These are phyloP conservation scores for Onychorhynchus coronatus DNA, from an alignment of 2,113 vertebrate genomes.

Conservation along the genomic window DNA sequence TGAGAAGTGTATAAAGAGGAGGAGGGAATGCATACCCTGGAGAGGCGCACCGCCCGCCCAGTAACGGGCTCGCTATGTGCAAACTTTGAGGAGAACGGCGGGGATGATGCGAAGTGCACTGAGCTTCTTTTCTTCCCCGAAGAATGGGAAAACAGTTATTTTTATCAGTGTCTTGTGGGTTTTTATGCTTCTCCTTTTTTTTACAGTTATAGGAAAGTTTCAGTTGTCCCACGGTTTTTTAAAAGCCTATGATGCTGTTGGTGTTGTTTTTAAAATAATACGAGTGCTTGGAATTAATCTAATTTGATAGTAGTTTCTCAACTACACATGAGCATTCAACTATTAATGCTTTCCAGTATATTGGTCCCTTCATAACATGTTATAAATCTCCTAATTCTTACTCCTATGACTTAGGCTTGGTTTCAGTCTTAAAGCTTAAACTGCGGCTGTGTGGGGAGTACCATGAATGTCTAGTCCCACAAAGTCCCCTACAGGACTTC, in stretches of 20 bases:
- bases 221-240: not conserved
- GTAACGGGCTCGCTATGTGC: not conserved
- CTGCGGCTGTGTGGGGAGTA: not conserved
- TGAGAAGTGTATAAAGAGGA: not conserved
- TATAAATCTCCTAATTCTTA: not conserved
- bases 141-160: not conserved
- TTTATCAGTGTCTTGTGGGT: accelerated
- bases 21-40: not conserved
- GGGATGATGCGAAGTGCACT: accelerated
- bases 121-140: accelerated
- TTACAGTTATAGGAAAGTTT: not conserved
- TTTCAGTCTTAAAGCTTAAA: not conserved
- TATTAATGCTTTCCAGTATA: not conserved
- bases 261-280: not conserved
- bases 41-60: not conserved
- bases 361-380: accelerated
- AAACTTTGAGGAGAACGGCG: accelerated
- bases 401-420: not conserved
- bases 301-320: not conserved
- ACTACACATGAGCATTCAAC: accelerated
- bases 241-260: not conserved
- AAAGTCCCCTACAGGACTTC: not conserved
- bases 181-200: not conserved
- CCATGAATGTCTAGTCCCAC: not conserved
- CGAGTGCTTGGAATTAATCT: not conserved